Conservation (phyloP, 2,888 invertebrate genomes). For the Ditula angustiorana region DNA sequence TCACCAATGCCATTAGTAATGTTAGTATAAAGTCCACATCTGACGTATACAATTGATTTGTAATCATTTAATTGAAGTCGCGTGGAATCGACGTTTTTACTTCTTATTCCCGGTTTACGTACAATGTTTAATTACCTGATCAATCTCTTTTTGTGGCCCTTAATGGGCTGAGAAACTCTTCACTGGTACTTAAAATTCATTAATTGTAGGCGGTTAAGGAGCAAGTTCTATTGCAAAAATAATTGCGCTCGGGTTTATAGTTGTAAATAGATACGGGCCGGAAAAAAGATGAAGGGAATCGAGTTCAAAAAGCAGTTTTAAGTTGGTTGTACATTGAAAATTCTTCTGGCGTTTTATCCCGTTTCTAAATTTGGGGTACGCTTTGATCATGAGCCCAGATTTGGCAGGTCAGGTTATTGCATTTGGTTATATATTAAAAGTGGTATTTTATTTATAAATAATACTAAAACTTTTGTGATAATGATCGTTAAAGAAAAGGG, state of each 20-base stretch:
- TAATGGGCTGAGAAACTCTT: constrained; percentile 10
- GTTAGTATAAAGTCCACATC: background rate
- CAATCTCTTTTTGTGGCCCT: background rate
- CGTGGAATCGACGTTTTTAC: background rate
- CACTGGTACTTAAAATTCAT: constrained; percentile 8
- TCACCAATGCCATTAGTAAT: background rate
- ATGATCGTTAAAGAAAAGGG: no score
- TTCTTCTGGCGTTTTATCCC: no score
- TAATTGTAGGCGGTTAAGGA: background rate
- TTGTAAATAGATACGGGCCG: background rate
- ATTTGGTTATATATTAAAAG: no score
- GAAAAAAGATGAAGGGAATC: background rate
- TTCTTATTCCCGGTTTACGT: background rate
- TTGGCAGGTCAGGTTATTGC: no score
- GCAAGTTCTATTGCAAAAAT: background rate
- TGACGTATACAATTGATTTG: constrained; percentile 5
- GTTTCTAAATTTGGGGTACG: no score
- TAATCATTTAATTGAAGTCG: constrained; percentile 7
- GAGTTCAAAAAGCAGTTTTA: background rate
- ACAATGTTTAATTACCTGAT: constrained; percentile 8
- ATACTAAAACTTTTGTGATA: no score
- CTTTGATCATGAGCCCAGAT: no score
- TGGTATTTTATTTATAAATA: no score
- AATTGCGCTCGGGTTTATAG: background rate
- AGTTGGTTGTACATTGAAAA: no score